Percentiles rank a stretch among this genome's conserved stretches.
Conservation (phyloP, 2,113 vertebrate genomes). For the Phoenicopterus ruber region DNA sequence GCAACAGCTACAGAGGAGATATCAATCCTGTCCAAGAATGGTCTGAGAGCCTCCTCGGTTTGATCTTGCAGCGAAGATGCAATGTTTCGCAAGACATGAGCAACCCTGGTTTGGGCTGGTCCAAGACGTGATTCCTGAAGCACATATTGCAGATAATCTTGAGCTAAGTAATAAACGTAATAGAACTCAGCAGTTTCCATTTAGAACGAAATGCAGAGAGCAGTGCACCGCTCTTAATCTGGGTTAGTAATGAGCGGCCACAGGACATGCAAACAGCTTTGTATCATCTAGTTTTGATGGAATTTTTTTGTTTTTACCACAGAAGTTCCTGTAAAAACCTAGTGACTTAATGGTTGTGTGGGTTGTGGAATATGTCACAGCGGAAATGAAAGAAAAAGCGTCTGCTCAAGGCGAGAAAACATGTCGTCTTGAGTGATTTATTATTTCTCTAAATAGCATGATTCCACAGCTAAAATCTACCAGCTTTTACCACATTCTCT, state of each 20-base stretch:
- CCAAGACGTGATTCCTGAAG: not conserved
- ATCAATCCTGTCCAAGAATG: slow-evolving; percentile 40
- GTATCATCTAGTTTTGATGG: not conserved
- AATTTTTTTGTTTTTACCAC: slow-evolving; percentile 62
- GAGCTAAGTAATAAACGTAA: slow-evolving; percentile 60
- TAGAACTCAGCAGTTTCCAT: slow-evolving; percentile 65
- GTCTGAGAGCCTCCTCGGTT: slow-evolving; percentile 51
- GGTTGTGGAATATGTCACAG: slow-evolving; percentile 54
- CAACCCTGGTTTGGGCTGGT: slow-evolving; percentile 29
- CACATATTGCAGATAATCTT: slow-evolving; percentile 67
- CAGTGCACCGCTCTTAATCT: not conserved
- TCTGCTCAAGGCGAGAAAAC: not conserved
- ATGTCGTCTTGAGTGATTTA: slow-evolving; percentile 22
- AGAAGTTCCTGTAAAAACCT: not conserved
- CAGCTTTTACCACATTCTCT: not conserved
- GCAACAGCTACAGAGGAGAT: slow-evolving; percentile 59
- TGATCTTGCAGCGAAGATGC: slow-evolving; percentile 64
- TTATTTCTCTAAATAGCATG: not conserved
- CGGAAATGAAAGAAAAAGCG: slow-evolving; percentile 31
- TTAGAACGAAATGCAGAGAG: not conserved
- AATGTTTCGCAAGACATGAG: slow-evolving; percentile 47
- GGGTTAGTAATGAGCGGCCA: not conserved
- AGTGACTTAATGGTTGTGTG: not conserved
- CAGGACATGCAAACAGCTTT: not conserved
- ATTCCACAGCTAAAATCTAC: not conserved